Conservation (phyloP, 2,888 invertebrate species). For the Calameuta pallipes region DNA sequence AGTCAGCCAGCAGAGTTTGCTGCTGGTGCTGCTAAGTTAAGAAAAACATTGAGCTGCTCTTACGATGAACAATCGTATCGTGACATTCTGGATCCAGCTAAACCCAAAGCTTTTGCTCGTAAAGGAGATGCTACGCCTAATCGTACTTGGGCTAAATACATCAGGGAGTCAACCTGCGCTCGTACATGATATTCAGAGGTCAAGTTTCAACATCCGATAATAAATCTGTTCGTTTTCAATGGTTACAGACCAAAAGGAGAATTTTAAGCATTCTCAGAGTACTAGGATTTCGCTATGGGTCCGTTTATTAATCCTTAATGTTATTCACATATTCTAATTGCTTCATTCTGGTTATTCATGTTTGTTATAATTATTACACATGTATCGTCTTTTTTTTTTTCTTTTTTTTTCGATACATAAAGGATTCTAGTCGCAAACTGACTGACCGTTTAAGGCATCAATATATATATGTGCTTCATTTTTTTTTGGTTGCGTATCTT, state of each 20-base stretch:
- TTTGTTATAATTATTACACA: not conserved
- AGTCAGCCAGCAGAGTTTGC: slow-evolving; percentile 75
- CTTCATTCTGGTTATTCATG: not conserved
- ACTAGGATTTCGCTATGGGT: not conserved
- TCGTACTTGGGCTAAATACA: slow-evolving; percentile 80
- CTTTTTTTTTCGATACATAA: not conserved
- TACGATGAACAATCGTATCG: slow-evolving; percentile 70
- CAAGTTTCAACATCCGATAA: slow-evolving; percentile 37
- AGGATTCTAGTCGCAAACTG: not conserved
- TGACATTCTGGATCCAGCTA: slow-evolving; percentile 62
- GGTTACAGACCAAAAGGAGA: slow-evolving; percentile 23
- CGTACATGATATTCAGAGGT: slow-evolving; percentile 55
- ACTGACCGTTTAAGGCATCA: not conserved
- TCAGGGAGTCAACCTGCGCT: slow-evolving; percentile 75
- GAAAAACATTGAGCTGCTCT: slow-evolving; percentile 73
- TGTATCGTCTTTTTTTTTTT: not conserved
- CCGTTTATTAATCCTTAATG: not conserved
- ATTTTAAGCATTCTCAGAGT: slow-evolving; percentile 26
- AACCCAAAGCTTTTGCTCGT: slow-evolving; percentile 68
- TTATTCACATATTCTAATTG: not conserved
- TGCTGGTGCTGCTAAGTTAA: slow-evolving; percentile 74
- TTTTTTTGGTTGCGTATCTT: not conserved
- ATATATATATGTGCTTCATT: not conserved
- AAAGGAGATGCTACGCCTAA: slow-evolving; percentile 71
- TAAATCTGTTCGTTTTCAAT: slow-evolving; percentile 27